Base-by-base conservation (phyloP, 2,797 vertebrate species). In the Strix occidentalis region DNA sequence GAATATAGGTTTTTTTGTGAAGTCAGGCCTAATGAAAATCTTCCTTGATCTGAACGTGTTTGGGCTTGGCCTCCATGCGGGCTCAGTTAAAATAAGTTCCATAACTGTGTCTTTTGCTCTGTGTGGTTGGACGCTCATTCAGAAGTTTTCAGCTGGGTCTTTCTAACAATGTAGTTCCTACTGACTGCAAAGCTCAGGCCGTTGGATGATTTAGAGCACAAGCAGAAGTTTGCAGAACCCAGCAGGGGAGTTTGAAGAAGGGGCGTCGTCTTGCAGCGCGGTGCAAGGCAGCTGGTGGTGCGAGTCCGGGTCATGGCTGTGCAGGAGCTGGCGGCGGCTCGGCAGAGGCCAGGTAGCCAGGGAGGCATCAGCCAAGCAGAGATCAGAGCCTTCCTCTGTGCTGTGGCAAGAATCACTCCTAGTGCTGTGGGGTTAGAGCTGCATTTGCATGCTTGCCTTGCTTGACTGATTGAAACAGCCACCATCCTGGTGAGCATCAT, bases 401-500 rank as follows among this genome's bases (percentile, higher is more conserved):
- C 75, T 45, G 0, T 15, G 9, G 6, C 18, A 2, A 16, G 21
- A 28, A 10, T 29, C 6, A 1, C 16, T 4, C 0, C 17, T 1
- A 9, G 9, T 13, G 13, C 33, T 9, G 50, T 4, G 41, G 57
- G 16, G 3, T n/a, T 24, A 7, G 35, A 60, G n/a, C 25, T 23
- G 8, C 17, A 0, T 31, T 37, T 10, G 16, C 8, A 2, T 13
- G 11, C 28, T 60, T 24, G 16, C n/a, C 29, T 68, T 37, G 41
- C 51, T 16, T 19, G 41, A 1, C 64, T 58, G 58, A 11, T 19
- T 2, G 24, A n/a, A 31, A 18, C n/a, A 10, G 48, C 58, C 26
- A 2, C 0, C 1, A 1, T 23, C 13, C 41, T 17, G 57, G 9
- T 8, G 41, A 33, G 43, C 2, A 3, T 29, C 2, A 0, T 28